Base-by-base conservation (phyloP, 2,113 vertebrate species). In the Cyanoderma ruficeps region DNA sequence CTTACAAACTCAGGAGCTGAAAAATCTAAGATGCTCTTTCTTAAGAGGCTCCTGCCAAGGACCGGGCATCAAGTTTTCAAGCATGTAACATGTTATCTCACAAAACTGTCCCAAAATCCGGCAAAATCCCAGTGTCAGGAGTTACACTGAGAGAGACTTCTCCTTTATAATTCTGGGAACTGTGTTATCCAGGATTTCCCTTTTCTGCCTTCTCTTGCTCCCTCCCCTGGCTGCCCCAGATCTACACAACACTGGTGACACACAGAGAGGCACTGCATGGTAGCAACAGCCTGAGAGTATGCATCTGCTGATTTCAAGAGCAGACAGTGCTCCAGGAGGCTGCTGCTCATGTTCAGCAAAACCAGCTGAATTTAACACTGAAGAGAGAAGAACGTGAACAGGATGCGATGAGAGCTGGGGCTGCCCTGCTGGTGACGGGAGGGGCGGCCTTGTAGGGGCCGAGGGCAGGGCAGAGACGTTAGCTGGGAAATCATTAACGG, bases 381-480 rank as follows among this genome's bases (percentile, higher is more conserved):
- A 83, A 89, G 82, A 94, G 84, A 94, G 85, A 95, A 69, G 69
- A 93, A 83, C 0, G 0, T 13, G 7, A 93, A 81, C 30, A 69
- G 88, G 92, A 92, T 28, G 80, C 0, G 4, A 92, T 59, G 87
- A 91, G 87, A 97, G 89, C 87, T 93, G 89, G 89, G 76, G 87
- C 65, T 94, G 74, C 87, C 79, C 93, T 93, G 80, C 35, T 90
- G 52, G 72, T 83, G 89, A 93, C 6, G 2, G 87, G 87, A 97
- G 87, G 93, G 87, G 77, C 78, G 86, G 90, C 93, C 83, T 94
- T 80, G 93, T 37, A 91, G 79, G 64, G 89, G 55, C 87, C 95
- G 89, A 95, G 85, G 89, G 79, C 89, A 96, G 93, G 94, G 84
- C 71, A 96, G 81, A 93, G 72, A 80, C 46, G 61, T 90, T 90